These are phyloP conservation scores for Bombus terrestris DNA, from an alignment of 1,140 invertebrate genomes.

Conservation along the genomic window DNA sequence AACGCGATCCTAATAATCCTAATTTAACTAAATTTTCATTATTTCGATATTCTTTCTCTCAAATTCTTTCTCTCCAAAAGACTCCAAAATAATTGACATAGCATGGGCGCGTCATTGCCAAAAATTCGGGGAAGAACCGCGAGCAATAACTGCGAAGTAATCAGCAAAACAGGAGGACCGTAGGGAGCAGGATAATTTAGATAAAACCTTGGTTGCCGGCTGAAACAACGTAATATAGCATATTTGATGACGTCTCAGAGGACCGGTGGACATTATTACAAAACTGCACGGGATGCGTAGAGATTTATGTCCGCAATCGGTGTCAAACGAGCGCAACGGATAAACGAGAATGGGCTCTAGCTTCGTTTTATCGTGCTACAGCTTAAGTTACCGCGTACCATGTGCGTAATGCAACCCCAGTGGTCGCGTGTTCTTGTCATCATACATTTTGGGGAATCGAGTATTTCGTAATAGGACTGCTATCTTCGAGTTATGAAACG, in stretches of 20 bases:
- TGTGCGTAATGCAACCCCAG: conserved; percentile 50
- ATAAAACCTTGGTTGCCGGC: conserved; percentile 41
- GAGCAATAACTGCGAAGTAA: not conserved
- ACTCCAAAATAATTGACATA: not conserved
- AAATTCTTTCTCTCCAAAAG: no score
- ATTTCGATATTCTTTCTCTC: no score
- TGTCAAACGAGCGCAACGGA: conserved; percentile 66
- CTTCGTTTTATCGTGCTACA: conserved; percentile 71
- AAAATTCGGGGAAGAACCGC: not conserved
- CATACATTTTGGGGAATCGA: conserved; percentile 9
- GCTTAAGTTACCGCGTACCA: conserved; percentile 68
- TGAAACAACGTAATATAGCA: conserved; percentile 25
- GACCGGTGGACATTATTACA: conserved; percentile 71
- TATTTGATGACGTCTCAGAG: conserved; percentile 53
- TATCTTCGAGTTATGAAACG: conserved; percentile 22
- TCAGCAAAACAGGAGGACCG: not conserved
- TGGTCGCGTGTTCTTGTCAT: not conserved
- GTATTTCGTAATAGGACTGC: not conserved
- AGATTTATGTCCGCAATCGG: conserved; percentile 71
- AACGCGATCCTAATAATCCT: no score
- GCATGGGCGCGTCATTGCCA: not conserved
- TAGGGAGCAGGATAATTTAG: conserved; percentile 31
- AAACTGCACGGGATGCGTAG: conserved; percentile 61
- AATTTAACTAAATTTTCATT: no score
- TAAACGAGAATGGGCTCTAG: conserved; percentile 69